These are phyloP conservation scores for Corydoras sp. DNA, from an alignment of 2,113 vertebrate species.

Conservation along the genomic window DNA sequence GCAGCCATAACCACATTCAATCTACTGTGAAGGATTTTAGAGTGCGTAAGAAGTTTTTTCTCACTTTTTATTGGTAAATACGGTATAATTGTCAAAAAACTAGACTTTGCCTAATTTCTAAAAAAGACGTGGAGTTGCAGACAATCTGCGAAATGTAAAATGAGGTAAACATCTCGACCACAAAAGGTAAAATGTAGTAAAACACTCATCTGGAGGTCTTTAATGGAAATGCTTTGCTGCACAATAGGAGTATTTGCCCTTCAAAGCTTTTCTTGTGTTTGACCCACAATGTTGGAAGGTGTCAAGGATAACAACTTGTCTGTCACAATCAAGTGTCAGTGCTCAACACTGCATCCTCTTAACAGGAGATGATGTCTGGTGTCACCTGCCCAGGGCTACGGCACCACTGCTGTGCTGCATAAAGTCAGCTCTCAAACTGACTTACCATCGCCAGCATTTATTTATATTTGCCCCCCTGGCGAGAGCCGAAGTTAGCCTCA, in stretches of 20 bases:
- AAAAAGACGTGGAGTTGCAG: too few relatives aligned
- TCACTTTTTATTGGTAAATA: too few relatives aligned
- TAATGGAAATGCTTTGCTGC: neutral
- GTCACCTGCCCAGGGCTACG: slow-evolving; percentile 58
- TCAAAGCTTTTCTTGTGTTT: slow-evolving; percentile 44
- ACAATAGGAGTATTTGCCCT: slow-evolving; percentile 42
- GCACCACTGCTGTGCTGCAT: slow-evolving; percentile 55
- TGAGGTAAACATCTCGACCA: too few relatives aligned
- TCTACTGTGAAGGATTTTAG: too few relatives aligned
- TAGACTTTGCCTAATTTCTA: too few relatives aligned
- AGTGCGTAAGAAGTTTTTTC: too few relatives aligned
- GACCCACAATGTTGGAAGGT: slow-evolving; percentile 53
- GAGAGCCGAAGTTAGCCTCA: slow-evolving; percentile 45
- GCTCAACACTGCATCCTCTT: slow-evolving; percentile 50
- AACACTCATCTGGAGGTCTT: too few relatives aligned
- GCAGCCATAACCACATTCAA: too few relatives aligned
- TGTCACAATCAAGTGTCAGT: slow-evolving; percentile 57
- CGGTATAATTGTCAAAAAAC: too few relatives aligned
- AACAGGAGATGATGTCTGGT: slow-evolving; percentile 56
- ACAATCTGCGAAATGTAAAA: too few relatives aligned
- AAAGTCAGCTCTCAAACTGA: slow-evolving; percentile 53
- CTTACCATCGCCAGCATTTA: slow-evolving; percentile 58
- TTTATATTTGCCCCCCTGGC: slow-evolving; percentile 54
- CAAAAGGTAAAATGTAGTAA: too few relatives aligned
- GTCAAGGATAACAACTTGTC: slow-evolving; percentile 59